Evolutionary conservation across 1,140 invertebrate genomes (phyloP), one percentile per base, ranked within the genome.

Genomic region (Pantala flavescens): DNA sequence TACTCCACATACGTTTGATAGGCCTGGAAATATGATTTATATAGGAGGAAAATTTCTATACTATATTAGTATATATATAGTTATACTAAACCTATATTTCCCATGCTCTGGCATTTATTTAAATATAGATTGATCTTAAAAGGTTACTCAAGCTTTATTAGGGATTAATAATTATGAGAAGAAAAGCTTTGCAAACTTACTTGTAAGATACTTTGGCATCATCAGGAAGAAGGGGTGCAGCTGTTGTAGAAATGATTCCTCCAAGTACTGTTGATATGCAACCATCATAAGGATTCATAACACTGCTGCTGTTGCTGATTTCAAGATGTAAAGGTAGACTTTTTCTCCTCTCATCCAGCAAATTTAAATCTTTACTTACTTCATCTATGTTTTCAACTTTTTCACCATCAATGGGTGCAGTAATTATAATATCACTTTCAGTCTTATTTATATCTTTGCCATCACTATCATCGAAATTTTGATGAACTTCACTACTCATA

Each of bases 221-320:
- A 12, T 63, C 49, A 63, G 49, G 49, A 21, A 63, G 49, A 63
- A 63, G 49, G 14, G 49, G 49, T 3, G 16, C 49, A 21, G 49
- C 49, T 63, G 49, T 63, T 63, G 49, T 14, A 63, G 49, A 63
- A 63, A 63, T 63, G 49, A 63, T 63, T 63, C 49, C 49, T 19
- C 49, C 49, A 21, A 63, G 49, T 16, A 63, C 49, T 19, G 49
- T 19, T 63, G 49, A 63, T 63, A 63, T 63, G 1, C 49, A 12
- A 19, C 49, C 49, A 14, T 63, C 49, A 19, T 7, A 7, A 5
- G 49, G 49, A 21, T 63, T 63, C 16, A 21, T 14, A 3, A 63
- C n/a, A 7, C 5, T 63, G 49, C 49, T 63, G 49, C 49, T 63
- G 12, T 12, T 63, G 49, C 49, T 63, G 49, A 63, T 21, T 21